Conservation (phyloP, 2,797 vertebrate genomes). For the Anabas testudineus region DNA sequence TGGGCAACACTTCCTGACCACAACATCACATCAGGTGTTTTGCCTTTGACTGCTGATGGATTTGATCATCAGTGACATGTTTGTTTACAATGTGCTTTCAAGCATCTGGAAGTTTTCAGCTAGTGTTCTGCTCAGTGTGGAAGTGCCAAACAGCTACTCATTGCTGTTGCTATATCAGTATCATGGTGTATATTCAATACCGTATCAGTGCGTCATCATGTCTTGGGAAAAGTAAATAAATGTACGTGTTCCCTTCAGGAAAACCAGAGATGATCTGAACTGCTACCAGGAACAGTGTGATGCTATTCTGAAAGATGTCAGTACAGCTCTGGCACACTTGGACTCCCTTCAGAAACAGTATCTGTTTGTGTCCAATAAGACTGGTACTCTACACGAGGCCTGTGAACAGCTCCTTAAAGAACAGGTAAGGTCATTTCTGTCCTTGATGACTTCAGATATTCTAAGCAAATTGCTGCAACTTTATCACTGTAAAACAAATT, state of each 20-base stretch:
- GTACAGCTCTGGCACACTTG: conserved; percentile 91
- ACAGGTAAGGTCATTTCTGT: conserved; percentile 84
- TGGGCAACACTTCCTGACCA: neutral
- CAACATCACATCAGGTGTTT: neutral
- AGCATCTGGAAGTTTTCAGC: neutral
- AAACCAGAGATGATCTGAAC: conserved; percentile 92
- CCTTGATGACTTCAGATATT: neutral
- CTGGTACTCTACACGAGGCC: conserved; percentile 94
- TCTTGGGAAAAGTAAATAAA: neutral
- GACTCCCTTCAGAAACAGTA: conserved; percentile 96
- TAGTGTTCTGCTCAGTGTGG: neutral
- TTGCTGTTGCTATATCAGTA: neutral
- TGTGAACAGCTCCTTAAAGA: conserved; percentile 97
- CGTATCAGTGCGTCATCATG: neutral
- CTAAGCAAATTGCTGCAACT: accelerated
- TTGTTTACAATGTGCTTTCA: neutral
- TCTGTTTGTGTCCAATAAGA: conserved; percentile 97
- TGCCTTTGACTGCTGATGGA: neutral
- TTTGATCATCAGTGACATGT: neutral
- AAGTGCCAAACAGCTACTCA: neutral
- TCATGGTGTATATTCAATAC: too few species aligned
- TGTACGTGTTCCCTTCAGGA: conserved; percentile 82
- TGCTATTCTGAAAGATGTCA: conserved; percentile 92
- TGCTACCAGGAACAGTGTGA: conserved; percentile 97
- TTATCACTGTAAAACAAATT: neutral